These are phyloP conservation scores for Poeciliopsis turneri DNA, from an alignment of 2,797 vertebrate species.

Conservation along the genomic window DNA sequence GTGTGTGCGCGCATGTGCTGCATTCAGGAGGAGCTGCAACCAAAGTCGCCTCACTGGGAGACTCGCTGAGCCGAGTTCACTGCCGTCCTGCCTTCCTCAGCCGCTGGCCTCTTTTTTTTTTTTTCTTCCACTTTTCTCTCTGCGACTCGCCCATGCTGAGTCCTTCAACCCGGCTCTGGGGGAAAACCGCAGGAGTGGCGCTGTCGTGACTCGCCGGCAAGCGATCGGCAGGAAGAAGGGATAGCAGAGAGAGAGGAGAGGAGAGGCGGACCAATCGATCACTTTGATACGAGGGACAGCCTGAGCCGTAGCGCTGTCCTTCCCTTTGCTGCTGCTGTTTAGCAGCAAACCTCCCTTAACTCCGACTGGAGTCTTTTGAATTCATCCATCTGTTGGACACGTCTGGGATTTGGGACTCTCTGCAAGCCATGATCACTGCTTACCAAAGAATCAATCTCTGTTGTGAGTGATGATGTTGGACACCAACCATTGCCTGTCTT, in stretches of 20 bases:
- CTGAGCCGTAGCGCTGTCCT: slow-evolving; percentile 26
- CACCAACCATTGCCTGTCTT: slow-evolving; percentile 80
- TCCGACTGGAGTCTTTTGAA: slow-evolving; percentile 25
- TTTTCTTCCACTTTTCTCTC: slow-evolving; percentile 40
- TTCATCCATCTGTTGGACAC: not conserved
- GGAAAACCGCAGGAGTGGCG: slow-evolving; percentile 33
- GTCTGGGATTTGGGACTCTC: slow-evolving; percentile 29
- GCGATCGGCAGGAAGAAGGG: slow-evolving; percentile 49
- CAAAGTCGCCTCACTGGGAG: slow-evolving; percentile 64
- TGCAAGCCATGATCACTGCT: slow-evolving; percentile 55
- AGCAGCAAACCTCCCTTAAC: slow-evolving; percentile 26
- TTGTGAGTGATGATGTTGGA: slow-evolving; percentile 81
- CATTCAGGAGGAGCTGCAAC: slow-evolving; percentile 72
- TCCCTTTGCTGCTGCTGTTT: slow-evolving; percentile 11
- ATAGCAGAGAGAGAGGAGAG: slow-evolving; percentile 23
- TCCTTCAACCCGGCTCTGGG: slow-evolving; percentile 29
- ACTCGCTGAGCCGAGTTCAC: slow-evolving; percentile 58
- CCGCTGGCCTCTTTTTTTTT: slow-evolving; percentile 58
- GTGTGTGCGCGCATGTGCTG: slow-evolving; percentile 25
- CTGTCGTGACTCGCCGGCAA: slow-evolving; percentile 68
- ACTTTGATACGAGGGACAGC: slow-evolving; percentile 30
- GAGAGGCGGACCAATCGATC: slow-evolving; percentile 59
- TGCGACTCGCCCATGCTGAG: slow-evolving; percentile 47
- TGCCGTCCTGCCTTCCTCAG: slow-evolving; percentile 53
- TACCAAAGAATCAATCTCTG: slow-evolving; percentile 45